Percentiles rank a stretch among this genome's conserved stretches.
These are phyloP conservation scores for Marcusenius ussheri DNA, from an alignment of 2,113 vertebrate genomes.

Conservation along the genomic window DNA sequence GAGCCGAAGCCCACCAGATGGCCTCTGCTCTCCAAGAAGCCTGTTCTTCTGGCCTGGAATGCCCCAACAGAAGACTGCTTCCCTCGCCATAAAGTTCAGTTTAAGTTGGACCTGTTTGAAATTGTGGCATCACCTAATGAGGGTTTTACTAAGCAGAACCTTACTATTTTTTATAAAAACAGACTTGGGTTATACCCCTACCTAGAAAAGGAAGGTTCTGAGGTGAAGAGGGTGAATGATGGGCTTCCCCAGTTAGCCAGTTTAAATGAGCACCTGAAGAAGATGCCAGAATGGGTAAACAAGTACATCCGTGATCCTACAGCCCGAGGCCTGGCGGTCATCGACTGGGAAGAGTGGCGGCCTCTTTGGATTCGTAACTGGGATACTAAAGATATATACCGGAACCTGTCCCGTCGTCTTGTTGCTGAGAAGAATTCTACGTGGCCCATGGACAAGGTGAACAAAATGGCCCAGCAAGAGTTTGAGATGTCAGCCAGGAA, in stretches of 20 bases:
- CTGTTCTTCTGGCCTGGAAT: slow-evolving; percentile 70
- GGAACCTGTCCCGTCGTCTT: slow-evolving; percentile 50
- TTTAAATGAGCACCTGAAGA: slow-evolving; percentile 52
- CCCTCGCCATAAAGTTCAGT: slow-evolving; percentile 47
- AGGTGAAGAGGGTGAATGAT: slow-evolving; percentile 36
- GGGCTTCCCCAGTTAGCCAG: slow-evolving; percentile 66
- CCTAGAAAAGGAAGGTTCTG: slow-evolving; percentile 40
- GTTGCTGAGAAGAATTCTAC: slow-evolving; percentile 49
- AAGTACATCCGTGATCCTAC: slow-evolving; percentile 54
- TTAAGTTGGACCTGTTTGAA: slow-evolving; percentile 59
- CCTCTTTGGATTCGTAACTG: slow-evolving; percentile 74
- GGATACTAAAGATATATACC: slow-evolving; percentile 65
- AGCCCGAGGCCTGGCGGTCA: slow-evolving; percentile 65
- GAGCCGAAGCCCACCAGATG: slow-evolving; percentile 58
- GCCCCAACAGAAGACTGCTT: slow-evolving; percentile 68
- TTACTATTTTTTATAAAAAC: slow-evolving; percentile 72
- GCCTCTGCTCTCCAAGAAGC: slow-evolving; percentile 62
- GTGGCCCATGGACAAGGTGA: slow-evolving; percentile 51
- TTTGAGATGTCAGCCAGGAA: slow-evolving; percentile 61
- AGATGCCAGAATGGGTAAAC: slow-evolving; percentile 52
- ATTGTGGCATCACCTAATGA: slow-evolving; percentile 66
- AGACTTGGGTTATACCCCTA: slow-evolving; percentile 69
- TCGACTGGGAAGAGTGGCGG: slow-evolving; percentile 78
- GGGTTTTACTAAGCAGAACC: slow-evolving; percentile 64
- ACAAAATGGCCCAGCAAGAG: slow-evolving; percentile 59